phyloP scores from a whole-genome alignment of 92 coral and sea anemone species.

The Phenganax subtilis region DNA sequence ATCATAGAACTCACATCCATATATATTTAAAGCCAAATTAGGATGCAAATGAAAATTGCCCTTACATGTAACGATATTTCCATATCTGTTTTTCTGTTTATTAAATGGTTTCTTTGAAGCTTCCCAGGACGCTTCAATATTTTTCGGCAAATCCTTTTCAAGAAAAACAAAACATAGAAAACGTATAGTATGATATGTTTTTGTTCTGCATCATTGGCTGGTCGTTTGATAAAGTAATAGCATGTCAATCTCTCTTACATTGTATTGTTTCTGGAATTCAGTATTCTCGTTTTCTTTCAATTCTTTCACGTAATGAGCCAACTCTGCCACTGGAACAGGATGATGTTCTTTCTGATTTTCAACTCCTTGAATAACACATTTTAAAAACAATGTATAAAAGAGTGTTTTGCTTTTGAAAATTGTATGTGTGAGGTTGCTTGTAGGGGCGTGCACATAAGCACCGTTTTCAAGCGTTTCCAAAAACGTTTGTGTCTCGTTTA shows the following conservation, averaged over 20 bases:
- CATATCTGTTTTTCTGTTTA: conserved; percentile 29
- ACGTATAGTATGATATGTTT: background rate
- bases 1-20: background rate
- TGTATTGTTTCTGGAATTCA: background rate
- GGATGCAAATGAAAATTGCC: background rate
- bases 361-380: background rate
- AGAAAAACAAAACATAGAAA: background rate
- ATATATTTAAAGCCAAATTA: background rate
- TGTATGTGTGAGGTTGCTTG: no score
- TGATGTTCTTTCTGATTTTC: background rate
- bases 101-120: conserved; percentile 12
- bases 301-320: conserved; percentile 30
- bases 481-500: no score
- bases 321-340: conserved; percentile 19
- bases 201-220: background rate
- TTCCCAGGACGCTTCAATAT: conserved; percentile 1
- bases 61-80: conserved; percentile 23
- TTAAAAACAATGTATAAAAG: background rate
- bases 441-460: no score
- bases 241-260: background rate
- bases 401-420: no score
- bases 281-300: background rate
- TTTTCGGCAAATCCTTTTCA: conserved; percentile 7
- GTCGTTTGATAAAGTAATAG: background rate
- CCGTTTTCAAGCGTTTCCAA: no score